Percentiles rank a stretch among this genome's conserved stretches.
phyloP scores from a whole-genome alignment of 2,888 invertebrate genomes.

The Trissolcus brochymenae region DNA sequence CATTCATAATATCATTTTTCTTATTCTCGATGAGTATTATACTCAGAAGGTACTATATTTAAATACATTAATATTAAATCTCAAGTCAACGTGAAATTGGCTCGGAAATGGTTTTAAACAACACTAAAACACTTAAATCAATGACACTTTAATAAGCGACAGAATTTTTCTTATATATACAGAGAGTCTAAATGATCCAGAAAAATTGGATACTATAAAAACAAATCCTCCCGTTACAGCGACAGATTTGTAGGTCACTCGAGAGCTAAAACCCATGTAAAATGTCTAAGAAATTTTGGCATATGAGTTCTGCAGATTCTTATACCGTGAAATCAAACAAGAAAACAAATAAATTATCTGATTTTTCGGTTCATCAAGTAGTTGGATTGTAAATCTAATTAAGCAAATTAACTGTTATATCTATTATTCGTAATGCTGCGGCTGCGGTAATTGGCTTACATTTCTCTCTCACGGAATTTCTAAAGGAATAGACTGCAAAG shows the following conservation, averaged over 20 bases:
- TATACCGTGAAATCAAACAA: constrained; percentile 31
- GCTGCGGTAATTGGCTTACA: constrained; percentile 58
- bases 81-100: too few species aligned
- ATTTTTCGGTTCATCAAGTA: constrained; percentile 35
- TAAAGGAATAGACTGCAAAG: constrained; percentile 48
- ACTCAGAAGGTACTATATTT: too few species aligned
- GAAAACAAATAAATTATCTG: constrained; percentile 27
- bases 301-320: constrained; percentile 44
- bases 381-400: constrained; percentile 50
- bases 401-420: constrained; percentile 69
- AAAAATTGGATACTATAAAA: constrained; percentile 54
- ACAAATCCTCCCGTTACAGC: constrained; percentile 39
- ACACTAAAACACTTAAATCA: not conserved
- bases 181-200: constrained; percentile 35
- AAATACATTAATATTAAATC: too few species aligned
- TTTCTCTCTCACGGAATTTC: constrained; percentile 54
- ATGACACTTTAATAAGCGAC: constrained; percentile 6
- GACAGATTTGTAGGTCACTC: constrained; percentile 41
- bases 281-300: constrained; percentile 40
- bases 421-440: constrained; percentile 70
- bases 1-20: too few species aligned
- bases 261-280: constrained; percentile 49
- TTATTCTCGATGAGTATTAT: too few species aligned
- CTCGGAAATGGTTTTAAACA: too few species aligned
- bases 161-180: constrained; percentile 22